phyloP scores from a whole-genome alignment of 2,797 vertebrate species.

The Parotocinclus haroldoi region DNA sequence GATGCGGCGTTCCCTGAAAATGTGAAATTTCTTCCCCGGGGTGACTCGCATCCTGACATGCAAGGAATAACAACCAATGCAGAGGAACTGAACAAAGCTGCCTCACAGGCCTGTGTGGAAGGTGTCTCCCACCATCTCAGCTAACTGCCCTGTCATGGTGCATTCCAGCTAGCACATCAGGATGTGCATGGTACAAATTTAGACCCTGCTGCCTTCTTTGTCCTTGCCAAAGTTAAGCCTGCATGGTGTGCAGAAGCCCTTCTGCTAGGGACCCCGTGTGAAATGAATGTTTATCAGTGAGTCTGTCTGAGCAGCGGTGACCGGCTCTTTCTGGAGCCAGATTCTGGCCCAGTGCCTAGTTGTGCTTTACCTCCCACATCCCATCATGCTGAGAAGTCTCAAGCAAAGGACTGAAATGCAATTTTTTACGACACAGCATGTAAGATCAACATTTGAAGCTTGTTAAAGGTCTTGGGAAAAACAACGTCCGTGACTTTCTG shows the following conservation, averaged over 20 bases:
- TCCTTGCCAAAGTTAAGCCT: slow-evolving; percentile 31
- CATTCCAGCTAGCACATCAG: slow-evolving; percentile 18
- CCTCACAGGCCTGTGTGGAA: slow-evolving; percentile 24
- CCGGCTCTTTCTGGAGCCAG: slow-evolving; percentile 35
- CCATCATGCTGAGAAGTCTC: slow-evolving; percentile 18
- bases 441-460: slow-evolving; percentile 12
- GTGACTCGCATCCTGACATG: slow-evolving; percentile 36
- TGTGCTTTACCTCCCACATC: slow-evolving; percentile 36
- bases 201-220: slow-evolving; percentile 11
- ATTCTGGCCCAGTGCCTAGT: slow-evolving; percentile 43
- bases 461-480: slow-evolving; percentile 20
- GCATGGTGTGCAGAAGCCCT: slow-evolving; percentile 19
- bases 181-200: slow-evolving; percentile 24
- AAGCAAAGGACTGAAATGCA: slow-evolving; percentile 18
- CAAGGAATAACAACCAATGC: slow-evolving; percentile 37
- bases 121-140: slow-evolving; percentile 34
- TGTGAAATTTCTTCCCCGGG: slow-evolving; percentile 39
- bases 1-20: slow-evolving; percentile 47
- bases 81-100: slow-evolving; percentile 36
- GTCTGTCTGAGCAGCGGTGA: slow-evolving; percentile 39
- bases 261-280: slow-evolving; percentile 38
- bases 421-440: slow-evolving; percentile 7
- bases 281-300: slow-evolving; percentile 47
- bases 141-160: slow-evolving; percentile 44
- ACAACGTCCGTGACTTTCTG: neutral